Base-by-base conservation (phyloP, 2,113 vertebrate species). In the Sorex fumeus region DNA sequence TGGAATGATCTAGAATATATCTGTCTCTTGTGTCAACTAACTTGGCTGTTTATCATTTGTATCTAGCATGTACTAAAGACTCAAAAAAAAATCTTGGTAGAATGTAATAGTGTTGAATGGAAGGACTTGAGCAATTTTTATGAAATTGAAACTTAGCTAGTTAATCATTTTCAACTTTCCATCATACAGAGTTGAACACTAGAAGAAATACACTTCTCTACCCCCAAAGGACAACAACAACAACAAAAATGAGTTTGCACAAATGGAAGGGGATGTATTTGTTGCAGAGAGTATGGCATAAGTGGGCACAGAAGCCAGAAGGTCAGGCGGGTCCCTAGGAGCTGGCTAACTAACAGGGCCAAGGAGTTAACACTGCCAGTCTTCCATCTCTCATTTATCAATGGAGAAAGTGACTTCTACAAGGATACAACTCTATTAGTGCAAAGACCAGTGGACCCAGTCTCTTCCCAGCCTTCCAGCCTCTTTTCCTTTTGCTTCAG, bases 361-460 rank as follows among this genome's bases (percentile, higher is more conserved):
- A 47, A 32, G 13, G 60, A 21, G 40, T 47, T 57, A 66, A 80
- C 4, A 57, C 27, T 18, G 34, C 18, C n/a, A 84, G 21, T 25
- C 4, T 9, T 80, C 40, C 28, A 28, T 36, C 3, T 30, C 69
- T 60, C 21, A 34, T 32, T 30, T 30, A 36, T 50, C 47, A 25
- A n/a, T 11, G 53, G 8, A 91, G 32, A 76, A 77, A 64, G 53
- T 45, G 76, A 74, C 36, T 85, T 69, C 82, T 82, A 66, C 32
- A 78, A 28, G 36, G 45, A 21, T 47, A 74, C 7, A 25, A 9
- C 64, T 79, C 57, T 30, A 23, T 45, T 11, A 69, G 40, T 66
- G 88, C 6, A 72, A 62, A 77, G 18, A 84, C 16, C 47, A 60
- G 47, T 69, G 28, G 18, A 6, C 30, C 78, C 1, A 47, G 47